Evolutionary conservation across 2,888 invertebrate species (phyloP).

Genomic region (Leucoma salicis): DNA sequence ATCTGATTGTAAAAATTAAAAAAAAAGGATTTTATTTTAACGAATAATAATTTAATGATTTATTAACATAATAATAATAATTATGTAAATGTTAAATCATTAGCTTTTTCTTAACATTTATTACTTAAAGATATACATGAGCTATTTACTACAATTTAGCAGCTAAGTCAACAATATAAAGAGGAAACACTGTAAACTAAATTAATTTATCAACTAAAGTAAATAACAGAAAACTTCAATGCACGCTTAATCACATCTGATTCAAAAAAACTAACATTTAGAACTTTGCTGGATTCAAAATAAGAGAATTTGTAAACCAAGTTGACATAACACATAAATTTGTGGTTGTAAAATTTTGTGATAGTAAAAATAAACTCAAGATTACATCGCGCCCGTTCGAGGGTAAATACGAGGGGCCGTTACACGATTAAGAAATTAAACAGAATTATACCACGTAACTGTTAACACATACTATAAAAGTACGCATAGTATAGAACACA

Average conservation of each 20-base stretch:
- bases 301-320: conserved; percentile 2
- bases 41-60: too few relatives aligned
- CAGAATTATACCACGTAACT: not conserved
- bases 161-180: conserved; percentile 12
- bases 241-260: not conserved
- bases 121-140: too few relatives aligned
- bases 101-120: too few relatives aligned
- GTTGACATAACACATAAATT: not conserved
- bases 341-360: conserved; percentile 11
- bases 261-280: conserved; percentile 2
- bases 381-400: conserved; percentile 42
- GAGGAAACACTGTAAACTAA: conserved; percentile 40
- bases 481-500: too few relatives aligned
- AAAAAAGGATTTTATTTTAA: too few relatives aligned
- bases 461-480: too few relatives aligned
- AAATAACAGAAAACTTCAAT: conserved; percentile 39
- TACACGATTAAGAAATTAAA: conserved; percentile 9
- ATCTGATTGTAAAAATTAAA: too few relatives aligned
- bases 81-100: too few relatives aligned
- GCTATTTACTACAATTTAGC: too few relatives aligned
- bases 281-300: conserved; percentile 1
- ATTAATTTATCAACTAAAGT: conserved; percentile 55
- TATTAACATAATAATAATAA: too few relatives aligned
- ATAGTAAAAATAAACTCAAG: conserved; percentile 37
- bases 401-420: conserved; percentile 42